Percentiles rank a stretch among this genome's conserved stretches.
These are phyloP conservation scores for Tokudaia tokunoshimensis DNA, from an alignment of 2,797 vertebrate genomes.

Conservation along the genomic window DNA sequence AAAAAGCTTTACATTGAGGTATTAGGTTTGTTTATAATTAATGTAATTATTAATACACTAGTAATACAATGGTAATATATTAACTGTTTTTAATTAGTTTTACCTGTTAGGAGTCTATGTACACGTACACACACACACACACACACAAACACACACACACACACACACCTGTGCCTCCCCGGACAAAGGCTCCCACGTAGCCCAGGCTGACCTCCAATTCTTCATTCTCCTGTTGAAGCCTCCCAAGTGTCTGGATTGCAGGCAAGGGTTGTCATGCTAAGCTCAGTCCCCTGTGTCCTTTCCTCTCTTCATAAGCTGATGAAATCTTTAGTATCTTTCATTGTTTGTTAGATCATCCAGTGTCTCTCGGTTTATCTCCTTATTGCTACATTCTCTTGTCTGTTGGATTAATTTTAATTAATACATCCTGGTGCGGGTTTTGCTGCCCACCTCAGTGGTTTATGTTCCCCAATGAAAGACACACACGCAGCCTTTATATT, in stretches of 20 bases:
- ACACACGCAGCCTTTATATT: not conserved
- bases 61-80: not conserved
- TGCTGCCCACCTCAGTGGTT: not conserved
- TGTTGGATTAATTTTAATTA: not conserved
- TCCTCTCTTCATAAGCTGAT: not conserved
- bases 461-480: not conserved
- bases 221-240: no score
- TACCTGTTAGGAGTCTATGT: not conserved
- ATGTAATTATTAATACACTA: not conserved
- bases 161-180: not conserved
- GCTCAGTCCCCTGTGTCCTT: not conserved
- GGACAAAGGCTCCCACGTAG: not conserved
- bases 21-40: not conserved
- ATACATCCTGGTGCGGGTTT: not conserved
- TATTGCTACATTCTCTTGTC: not conserved
- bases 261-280: not conserved
- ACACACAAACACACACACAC: no score
- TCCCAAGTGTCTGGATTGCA: not conserved
- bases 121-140: no score
- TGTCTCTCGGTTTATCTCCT: not conserved
- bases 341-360: not conserved
- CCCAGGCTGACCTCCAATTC: not conserved
- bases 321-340: not conserved
- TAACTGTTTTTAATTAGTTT: constrained; percentile 26
- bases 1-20: not conserved